A percentile compares a stretch with the other conserved stretches of the same genome.
Evolutionary conservation across 2,888 invertebrate species (phyloP).

Genomic region (Drosophila algonquin): DNA sequence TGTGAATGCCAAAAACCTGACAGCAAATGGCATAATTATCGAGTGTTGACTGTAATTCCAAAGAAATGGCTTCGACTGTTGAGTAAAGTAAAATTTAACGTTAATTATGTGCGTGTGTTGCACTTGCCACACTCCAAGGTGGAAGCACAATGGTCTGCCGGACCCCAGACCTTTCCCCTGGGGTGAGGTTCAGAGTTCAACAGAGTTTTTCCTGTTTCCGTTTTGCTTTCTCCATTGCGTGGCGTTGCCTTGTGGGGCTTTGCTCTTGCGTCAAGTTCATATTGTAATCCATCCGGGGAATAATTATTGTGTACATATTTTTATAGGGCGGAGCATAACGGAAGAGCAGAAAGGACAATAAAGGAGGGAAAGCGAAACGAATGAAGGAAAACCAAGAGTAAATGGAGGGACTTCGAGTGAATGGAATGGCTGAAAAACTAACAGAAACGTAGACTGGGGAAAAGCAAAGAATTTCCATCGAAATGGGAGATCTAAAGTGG

Average conservation of each 20-base stretch:
- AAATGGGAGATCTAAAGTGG: constrained; percentile 3
- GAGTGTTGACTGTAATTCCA: too few species aligned
- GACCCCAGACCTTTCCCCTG: constrained; percentile 36
- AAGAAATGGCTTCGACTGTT: not conserved
- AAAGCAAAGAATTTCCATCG: not conserved
- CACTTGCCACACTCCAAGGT: not conserved
- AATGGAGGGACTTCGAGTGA: constrained; percentile 23
- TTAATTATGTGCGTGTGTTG: constrained; percentile 35
- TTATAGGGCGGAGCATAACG: constrained; percentile 52
- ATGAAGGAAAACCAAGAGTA: constrained; percentile 5
- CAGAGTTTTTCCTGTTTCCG: constrained; percentile 55
- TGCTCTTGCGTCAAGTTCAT: constrained; percentile 62
- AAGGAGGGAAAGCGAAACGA: not conserved
- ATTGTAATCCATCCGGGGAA: constrained; percentile 77
- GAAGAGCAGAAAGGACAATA: constrained; percentile 38
- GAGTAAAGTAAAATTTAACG: constrained; percentile 13
- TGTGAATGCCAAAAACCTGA: too few species aligned
- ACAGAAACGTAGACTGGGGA: not conserved
- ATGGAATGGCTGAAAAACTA: constrained; percentile 47
- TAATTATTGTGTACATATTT: constrained; percentile 80
- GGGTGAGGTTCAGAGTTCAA: constrained; percentile 54
- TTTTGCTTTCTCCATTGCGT: constrained; percentile 39
- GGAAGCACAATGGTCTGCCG: not conserved
- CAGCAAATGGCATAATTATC: too few species aligned
- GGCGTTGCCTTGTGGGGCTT: not conserved